Conservation (phyloP, 1,140 invertebrate genomes). For the Zaprionus gabonicus region DNA sequence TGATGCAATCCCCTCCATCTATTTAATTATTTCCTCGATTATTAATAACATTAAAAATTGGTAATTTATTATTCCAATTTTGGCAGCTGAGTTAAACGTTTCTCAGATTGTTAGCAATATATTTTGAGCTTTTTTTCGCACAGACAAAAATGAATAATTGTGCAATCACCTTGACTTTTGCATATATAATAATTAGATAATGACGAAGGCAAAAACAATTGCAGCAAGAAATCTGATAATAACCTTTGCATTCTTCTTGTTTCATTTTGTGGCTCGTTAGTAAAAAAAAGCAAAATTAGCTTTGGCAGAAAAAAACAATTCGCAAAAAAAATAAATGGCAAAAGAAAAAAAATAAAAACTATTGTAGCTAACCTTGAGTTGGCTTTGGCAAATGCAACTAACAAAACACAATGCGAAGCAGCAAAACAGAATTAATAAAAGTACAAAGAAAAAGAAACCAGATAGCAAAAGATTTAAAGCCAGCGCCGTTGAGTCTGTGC, state of each 20-base stretch:
- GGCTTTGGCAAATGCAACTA: conserved; percentile 58
- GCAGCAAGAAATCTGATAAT: conserved; percentile 47
- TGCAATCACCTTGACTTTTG: conserved; percentile 78
- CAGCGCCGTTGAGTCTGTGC: conserved; percentile 22
- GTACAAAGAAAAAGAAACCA: conserved; percentile 10
- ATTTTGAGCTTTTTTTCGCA: conserved; percentile 41
- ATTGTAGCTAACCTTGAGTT: conserved; percentile 64
- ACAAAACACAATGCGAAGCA: conserved; percentile 18
- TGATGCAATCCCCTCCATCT: background rate
- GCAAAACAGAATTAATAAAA: conserved; percentile 19
- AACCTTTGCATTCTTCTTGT: conserved; percentile 66
- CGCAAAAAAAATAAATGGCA: conserved; percentile 34
- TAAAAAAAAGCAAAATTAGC: conserved; percentile 63
- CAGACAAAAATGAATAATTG: conserved; percentile 66
- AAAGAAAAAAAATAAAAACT: conserved; percentile 37
- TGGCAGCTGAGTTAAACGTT: conserved; percentile 19
- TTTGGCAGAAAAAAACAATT: conserved; percentile 38
- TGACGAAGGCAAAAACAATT: conserved; percentile 62
- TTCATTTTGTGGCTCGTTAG: conserved; percentile 58
- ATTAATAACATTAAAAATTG: conserved; percentile 43
- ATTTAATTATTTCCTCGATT: background rate
- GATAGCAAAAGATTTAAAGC: conserved; percentile 30
- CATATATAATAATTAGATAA: conserved; percentile 78
- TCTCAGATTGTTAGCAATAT: conserved; percentile 16
- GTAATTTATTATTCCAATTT: conserved; percentile 33